Percentiles rank a stretch among this genome's conserved stretches.
phyloP scores from a whole-genome alignment of 2,888 invertebrate genomes.

The Tiphia femorata region DNA sequence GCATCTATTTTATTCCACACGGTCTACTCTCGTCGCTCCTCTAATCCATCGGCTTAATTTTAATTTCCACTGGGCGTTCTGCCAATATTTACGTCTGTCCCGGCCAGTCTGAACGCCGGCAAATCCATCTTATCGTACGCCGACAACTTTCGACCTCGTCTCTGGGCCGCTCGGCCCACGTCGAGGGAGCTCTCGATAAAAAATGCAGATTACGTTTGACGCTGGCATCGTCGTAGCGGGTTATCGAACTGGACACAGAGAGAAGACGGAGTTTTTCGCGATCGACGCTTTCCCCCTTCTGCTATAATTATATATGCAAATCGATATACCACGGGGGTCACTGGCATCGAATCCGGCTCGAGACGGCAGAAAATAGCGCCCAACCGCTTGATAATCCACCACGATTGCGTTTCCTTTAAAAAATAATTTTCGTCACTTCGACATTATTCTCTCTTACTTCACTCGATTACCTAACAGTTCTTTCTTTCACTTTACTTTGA shows the following conservation, averaged over 20 bases:
- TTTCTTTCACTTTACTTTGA: too few species aligned
- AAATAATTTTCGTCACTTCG: too few species aligned
- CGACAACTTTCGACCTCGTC: constrained; percentile 15
- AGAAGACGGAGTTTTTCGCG: constrained; percentile 16
- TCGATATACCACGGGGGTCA: constrained; percentile 30
- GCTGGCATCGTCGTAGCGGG: constrained; percentile 5
- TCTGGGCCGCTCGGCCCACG: not conserved
- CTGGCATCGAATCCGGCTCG: constrained; percentile 24
- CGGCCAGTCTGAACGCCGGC: not conserved
- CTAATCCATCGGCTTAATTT: too few species aligned
- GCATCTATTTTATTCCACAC: too few species aligned
- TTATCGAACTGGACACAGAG: constrained; percentile 19
- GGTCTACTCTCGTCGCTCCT: too few species aligned
- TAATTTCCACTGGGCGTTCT: too few species aligned
- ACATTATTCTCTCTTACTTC: too few species aligned
- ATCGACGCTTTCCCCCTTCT: not conserved
- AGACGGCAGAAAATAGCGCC: constrained; percentile 4
- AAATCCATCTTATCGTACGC: constrained; percentile 16
- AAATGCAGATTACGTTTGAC: constrained; percentile 14
- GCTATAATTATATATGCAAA: constrained; percentile 27
- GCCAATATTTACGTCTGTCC: not conserved
- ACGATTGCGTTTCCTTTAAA: too few species aligned
- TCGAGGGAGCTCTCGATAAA: constrained; percentile 10
- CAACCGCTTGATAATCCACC: not conserved
- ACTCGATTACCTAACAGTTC: too few species aligned